Evolutionary conservation across 2,113 vertebrate genomes (phyloP), one percentile per base, ranked within the genome.

Genomic region (Archocentrus centrarchus): DNA sequence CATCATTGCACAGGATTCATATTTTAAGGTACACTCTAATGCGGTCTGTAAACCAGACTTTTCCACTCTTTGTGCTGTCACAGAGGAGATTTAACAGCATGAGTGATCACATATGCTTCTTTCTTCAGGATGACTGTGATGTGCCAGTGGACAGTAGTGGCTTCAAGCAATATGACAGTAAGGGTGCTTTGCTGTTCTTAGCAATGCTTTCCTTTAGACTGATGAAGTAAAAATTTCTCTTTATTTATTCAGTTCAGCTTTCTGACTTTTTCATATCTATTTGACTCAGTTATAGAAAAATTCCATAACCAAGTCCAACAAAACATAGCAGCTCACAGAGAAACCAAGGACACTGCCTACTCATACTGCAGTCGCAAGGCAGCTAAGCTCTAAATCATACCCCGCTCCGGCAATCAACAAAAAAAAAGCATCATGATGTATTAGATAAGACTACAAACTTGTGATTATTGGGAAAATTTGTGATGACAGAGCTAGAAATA

Each of bases 101-200:
- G 3, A 41, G 5, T 83, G 39, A 86, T 82, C 18, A 59, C 15
- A n/a, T 64, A 18, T 61, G 1, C 7, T 82, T 22, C 81, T 83
- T 6, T 78, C 30, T 91, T 80, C 81, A 99, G 98, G 96, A 97
- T 58, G 96, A 97, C 27, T 96, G 93, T 83, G 89, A 97, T 83
- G 96, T 99, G 84, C 95, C 97, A 84, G 95, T 88, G 83, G 97
- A 98, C 95, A 93, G 94, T 82, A 95, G 85, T 82, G 98, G 98
- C 88, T 99, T 99, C 95, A 97, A 98, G 81, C 96, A 97, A 2
- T 99, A 97, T 88, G 98, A 99, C 93, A 96, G 98, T 99, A 92
- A 96, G 97, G 90, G 80, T 44, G 81, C 20, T 63, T 78, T 82
- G 2, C 32, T 32, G 14, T 35, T 79, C 20, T 66, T 4, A 32